phyloP scores from a whole-genome alignment of 2,888 invertebrate species.

The Dysmachus trigonus region DNA sequence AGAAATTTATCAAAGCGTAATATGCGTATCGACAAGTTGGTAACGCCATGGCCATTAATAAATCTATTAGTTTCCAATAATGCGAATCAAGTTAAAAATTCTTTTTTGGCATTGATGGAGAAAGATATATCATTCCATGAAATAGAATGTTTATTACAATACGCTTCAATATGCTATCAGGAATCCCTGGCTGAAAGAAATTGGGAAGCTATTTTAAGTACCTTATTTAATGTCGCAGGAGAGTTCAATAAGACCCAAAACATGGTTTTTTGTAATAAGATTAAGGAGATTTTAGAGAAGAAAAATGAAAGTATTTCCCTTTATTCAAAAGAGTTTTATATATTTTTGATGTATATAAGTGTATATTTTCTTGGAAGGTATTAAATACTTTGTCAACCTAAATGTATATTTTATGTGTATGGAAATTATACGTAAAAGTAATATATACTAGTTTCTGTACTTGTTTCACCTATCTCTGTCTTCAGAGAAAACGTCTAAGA shows the following conservation, averaged over 20 bases:
- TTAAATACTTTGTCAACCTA: not conserved
- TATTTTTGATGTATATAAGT: not conserved
- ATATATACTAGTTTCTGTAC: no score
- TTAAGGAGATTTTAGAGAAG: not conserved
- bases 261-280: not conserved
- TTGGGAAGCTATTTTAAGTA: not conserved
- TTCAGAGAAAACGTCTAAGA: no score
- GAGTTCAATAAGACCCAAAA: not conserved
- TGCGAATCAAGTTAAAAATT: conserved; percentile 13
- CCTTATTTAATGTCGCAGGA: not conserved
- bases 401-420: not conserved
- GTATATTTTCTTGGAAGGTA: not conserved
- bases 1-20: not conserved
- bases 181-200: not conserved
- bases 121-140: not conserved
- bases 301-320: not conserved
- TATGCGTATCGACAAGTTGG: not conserved
- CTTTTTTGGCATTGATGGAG: not conserved
- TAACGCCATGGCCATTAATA: not conserved
- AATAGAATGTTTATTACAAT: not conserved
- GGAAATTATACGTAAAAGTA: no score
- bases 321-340: not conserved
- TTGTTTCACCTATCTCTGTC: no score
- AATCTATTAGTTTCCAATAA: not conserved
- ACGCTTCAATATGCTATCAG: not conserved